Base-by-base conservation (phyloP, 2,113 vertebrate genomes). In the Pachycephala philippinensis region DNA sequence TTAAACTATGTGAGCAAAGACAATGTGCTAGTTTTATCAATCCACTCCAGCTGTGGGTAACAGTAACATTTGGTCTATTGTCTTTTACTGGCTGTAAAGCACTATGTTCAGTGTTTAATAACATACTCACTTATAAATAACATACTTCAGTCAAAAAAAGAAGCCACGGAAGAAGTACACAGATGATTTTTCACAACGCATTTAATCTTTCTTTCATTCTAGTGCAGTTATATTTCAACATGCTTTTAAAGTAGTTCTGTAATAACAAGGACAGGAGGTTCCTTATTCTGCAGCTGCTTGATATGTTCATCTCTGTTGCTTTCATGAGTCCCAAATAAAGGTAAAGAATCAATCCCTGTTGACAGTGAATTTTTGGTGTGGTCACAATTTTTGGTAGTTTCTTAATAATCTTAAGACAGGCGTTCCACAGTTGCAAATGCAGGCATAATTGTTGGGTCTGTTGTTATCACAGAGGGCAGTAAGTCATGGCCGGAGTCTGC, bases 31-130 rank as follows among this genome's bases (percentile, higher is more conserved):
- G 64, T 70, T 96, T 96, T 96, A 92, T 95, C 95, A 96, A 94
- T 86, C 42, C 22, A 5, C 76, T 84, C 86, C 90, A 94, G 88
- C 92, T 96, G 90, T 82, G 90, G 70, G 35, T 81, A 90, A 56
- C 35, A 64, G 85, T 52, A 93, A 97, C 88, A 92, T 96, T 96
- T 94, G 83, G 79, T 95, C 95, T 93, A 44, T 96, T 93, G 96
- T 94, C 85, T 94, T 96, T 96, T 90, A 94, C 83, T 90, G 90
- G 72, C 85, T 93, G 83, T 94, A 96, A 94, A 96, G 76, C 3
- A 2, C 93, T 84, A 24, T 44, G 60, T 87, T 86, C 65, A 52
- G 83, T 87, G 91, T 96, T 96, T 94, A 90, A 90, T 92, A 95
- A 84, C 69, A 59, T 54, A 33, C 40, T 89, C 64, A 33, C 70